Base-by-base conservation (phyloP, 2,113 vertebrate genomes). In the Steatornis caripensis region DNA sequence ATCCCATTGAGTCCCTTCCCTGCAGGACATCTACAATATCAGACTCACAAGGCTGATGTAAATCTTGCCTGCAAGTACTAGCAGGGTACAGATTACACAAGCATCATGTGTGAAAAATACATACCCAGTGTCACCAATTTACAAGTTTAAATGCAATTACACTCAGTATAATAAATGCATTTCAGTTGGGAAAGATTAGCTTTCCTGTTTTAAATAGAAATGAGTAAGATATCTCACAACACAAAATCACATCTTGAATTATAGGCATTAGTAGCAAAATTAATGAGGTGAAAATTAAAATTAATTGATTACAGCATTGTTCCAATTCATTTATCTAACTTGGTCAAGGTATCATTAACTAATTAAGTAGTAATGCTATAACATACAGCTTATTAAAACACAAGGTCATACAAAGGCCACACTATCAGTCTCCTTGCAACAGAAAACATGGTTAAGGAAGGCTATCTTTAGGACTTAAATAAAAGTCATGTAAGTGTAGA, bases 271-370 rank as follows among this genome's bases (percentile, higher is more conserved):
- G 21, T n/a, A 90, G 74, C 48, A 68, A 80, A 45, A 94, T 72
- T 62, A 78, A 92, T 93, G 81, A 84, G n/a, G 15, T 77, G 49
- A 74, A 93, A 97, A 96, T 93, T 26, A 88, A 94, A 96, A 93
- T 87, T 89, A 93, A 92, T 92, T 89, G 45, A 95, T 94, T 89
- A 89, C 30, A 68, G 14, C 53, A 95, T 81, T 93, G 74, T 87
- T 94, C 55, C 48, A 89, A 95, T 58, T 62, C 83, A 95, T 95
- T 97, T 96, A 89, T 93, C 57, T 97, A 87, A 95, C 85, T 77
- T 66, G 75, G 94, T 92, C 93, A 93, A 94, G 76, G 65, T 86
- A 85, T 81, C 79, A 96, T 96, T 94, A 96, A 95, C 60, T 87
- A 96, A 89, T 94, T 90, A 91, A 87, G 14, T 43, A 82, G n/a